phyloP scores from a whole-genome alignment of 2,113 vertebrate genomes.

The Eonycteris spelaea region DNA sequence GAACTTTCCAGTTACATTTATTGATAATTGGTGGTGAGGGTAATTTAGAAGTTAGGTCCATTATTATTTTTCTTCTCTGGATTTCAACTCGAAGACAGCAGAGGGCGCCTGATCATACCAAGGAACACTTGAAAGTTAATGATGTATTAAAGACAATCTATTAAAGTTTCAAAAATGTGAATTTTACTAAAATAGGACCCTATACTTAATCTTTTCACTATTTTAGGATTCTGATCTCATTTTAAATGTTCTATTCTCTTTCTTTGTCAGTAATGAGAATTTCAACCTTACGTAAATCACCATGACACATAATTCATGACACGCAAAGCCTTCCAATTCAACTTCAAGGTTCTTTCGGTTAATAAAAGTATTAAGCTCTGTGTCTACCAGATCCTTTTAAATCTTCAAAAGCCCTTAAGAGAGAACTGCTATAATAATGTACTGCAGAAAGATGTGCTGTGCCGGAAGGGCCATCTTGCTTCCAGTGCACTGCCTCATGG shows the following conservation, averaged over 20 bases:
- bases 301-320: not conserved
- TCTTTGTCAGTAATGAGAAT: constrained; percentile 24
- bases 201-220: constrained; percentile 35
- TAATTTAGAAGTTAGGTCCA: not conserved
- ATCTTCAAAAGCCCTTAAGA: not conserved
- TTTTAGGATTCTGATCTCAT: constrained; percentile 52
- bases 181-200: constrained; percentile 19
- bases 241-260: not conserved
- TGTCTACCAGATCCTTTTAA: not conserved
- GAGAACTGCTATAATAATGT: too few species aligned
- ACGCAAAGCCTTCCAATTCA: not conserved
- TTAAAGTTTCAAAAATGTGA: constrained; percentile 24
- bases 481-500: not conserved
- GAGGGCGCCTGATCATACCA: constrained; percentile 5
- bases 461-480: not conserved
- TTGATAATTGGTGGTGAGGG: not conserved
- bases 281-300: constrained; percentile 31
- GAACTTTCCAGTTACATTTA: not conserved
- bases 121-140: not conserved
- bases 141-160: not conserved
- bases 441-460: not conserved
- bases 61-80: not conserved
- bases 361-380: not conserved
- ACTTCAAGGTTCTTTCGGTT: not conserved
- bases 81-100: constrained; percentile 19